Conservation (phyloP, 2,113 vertebrate species). For the Pagrus major region DNA sequence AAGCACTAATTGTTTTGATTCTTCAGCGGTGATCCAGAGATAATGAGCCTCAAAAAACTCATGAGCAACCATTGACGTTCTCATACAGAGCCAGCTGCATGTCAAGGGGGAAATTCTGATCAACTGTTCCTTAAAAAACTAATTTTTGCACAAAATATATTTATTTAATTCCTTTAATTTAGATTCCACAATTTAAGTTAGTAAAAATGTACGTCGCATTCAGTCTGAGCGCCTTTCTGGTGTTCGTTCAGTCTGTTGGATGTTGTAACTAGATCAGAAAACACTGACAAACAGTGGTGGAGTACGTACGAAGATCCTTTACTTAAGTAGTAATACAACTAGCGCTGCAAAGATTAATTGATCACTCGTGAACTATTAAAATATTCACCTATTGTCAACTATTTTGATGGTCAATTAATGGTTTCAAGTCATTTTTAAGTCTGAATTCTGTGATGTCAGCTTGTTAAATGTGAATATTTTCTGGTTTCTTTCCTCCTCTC, state of each 20-base stretch:
- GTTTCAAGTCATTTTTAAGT: too few relatives aligned
- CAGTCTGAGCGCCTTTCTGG: neutral
- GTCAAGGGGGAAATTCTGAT: neutral
- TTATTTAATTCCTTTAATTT: neutral
- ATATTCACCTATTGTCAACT: too few relatives aligned
- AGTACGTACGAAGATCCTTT: neutral
- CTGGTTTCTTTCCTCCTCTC: too few relatives aligned
- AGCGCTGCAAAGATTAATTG: too few relatives aligned
- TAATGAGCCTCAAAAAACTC: neutral
- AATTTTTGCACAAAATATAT: neutral
- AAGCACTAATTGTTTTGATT: neutral
- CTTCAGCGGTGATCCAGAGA: neutral
- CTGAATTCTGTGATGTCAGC: too few relatives aligned
- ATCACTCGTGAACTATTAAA: too few relatives aligned
- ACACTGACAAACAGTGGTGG: neutral
- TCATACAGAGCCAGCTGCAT: neutral
- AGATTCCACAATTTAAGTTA: neutral
- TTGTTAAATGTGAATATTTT: too few relatives aligned
- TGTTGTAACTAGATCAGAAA: too few relatives aligned
- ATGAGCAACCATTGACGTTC: constrained; percentile 3
- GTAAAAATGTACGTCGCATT: neutral
- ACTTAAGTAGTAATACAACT: neutral
- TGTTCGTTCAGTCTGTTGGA: neutral
- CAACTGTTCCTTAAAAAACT: neutral
- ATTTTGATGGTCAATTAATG: too few relatives aligned